Evolutionary conservation across 2,888 invertebrate species (phyloP), one percentile per base, ranked within the genome.

Genomic region (Sabatieria punctata): DNA sequence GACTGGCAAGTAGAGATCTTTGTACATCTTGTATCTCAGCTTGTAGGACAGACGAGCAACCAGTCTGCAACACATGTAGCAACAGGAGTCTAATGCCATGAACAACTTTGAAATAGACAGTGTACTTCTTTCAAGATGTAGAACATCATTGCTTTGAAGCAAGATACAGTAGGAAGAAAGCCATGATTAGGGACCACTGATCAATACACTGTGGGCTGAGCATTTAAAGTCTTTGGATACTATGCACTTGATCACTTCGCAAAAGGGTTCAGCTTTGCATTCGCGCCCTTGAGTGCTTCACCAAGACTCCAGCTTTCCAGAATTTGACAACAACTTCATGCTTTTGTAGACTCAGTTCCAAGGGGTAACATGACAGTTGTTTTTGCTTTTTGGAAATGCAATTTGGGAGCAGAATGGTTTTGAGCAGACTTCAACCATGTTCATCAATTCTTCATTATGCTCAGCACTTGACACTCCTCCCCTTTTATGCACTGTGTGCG

Each of bases 241-340:
- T 2, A 3, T 4, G 27, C 46, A 46, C 4, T 33, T 15, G 33
- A 46, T 35, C 22, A 8, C n/a, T n/a, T 46, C 46, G 23, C 46
- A 46, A 18, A 46, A 46, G 3, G 46, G 23, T 36, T 24, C 33
- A 2, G 46, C 30, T 1, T 35, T 35, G 19, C 46, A 46, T 2
- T 3, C 22, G 2, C 6, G 2, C 8, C 19, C 26, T 2, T 18
- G 3, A 13, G n/a, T 43, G 15, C 18, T 43, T 6, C 3, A 43
- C 8, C 15, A 30, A 3, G 3, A 4, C 2, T 6, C 43, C 43
- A 6, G 19, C 3, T 19, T 2, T 2, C 43, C 43, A 43, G 6
- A 30, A 13, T 24, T 27, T 43, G 22, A 33, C 33, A 4, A 6
- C 6, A 2, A 43, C 30, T 22, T 30, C 33, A 19, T 43, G 19